phyloP scores from a whole-genome alignment of 2,113 vertebrate species.

The Vimba vimba region DNA sequence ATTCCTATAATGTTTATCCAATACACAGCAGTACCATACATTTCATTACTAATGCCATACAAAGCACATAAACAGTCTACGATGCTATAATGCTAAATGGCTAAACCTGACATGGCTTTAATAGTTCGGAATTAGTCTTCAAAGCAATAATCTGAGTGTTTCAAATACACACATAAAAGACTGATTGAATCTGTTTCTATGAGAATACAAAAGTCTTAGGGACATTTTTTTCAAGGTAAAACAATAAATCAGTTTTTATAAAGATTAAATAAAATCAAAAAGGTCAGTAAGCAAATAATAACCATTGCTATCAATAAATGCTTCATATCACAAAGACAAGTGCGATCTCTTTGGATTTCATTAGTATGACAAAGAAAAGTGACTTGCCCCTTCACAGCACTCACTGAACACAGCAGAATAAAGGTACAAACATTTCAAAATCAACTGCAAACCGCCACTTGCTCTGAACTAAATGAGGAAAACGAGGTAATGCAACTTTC shows the following conservation, averaged over 20 bases:
- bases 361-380: constrained; percentile 1
- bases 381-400: constrained; percentile 28
- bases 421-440: background rate
- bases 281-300: background rate
- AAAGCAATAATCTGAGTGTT: background rate
- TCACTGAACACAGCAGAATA: constrained; percentile 19
- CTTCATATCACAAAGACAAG: constrained; percentile 17
- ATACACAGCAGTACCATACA: constrained; percentile 22
- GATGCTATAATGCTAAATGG: constrained; percentile 33
- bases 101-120: constrained; percentile 41
- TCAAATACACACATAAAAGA: background rate
- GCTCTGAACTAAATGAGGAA: constrained; percentile 28
- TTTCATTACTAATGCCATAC: background rate
- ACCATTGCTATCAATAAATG: background rate
- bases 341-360: background rate
- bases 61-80: constrained; percentile 18
- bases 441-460: background rate
- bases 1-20: constrained; percentile 29
- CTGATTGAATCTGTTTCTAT: background rate
- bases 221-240: background rate
- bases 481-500: constrained; percentile 35
- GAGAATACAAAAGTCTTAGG: background rate
- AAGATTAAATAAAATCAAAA: background rate
- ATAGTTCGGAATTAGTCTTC: constrained; percentile 17
- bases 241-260: constrained; percentile 30